phyloP scores from a whole-genome alignment of 2,797 vertebrate species.

The Diplodus sargus region DNA sequence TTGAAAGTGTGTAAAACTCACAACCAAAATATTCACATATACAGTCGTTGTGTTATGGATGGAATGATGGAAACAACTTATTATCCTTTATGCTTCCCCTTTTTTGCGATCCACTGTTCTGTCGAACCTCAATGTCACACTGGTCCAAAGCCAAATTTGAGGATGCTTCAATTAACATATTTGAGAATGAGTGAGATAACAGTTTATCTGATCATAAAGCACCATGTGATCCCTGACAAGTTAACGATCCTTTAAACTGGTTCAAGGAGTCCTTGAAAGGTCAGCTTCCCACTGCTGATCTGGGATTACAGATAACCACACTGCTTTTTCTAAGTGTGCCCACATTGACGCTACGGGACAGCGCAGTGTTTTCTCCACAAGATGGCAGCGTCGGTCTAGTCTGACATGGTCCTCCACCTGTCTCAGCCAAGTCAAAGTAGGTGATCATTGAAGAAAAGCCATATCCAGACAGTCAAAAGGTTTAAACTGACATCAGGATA shows the following conservation, averaged over 20 bases:
- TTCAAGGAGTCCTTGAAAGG: constrained; percentile 8
- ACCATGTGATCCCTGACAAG: neutral
- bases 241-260: constrained; percentile 1
- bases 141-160: neutral
- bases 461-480: neutral
- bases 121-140: neutral
- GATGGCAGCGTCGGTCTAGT: constrained; percentile 70
- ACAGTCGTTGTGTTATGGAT: too few relatives aligned
- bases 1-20: too few relatives aligned
- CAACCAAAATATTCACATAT: too few relatives aligned
- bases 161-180: neutral
- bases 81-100: too few relatives aligned
- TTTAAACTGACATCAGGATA: neutral
- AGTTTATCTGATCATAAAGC: constrained; percentile 5
- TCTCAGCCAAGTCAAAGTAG: constrained; percentile 25
- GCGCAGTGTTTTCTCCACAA: constrained; percentile 53
- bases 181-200: neutral
- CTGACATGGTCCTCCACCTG: constrained; percentile 46
- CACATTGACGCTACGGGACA: neutral
- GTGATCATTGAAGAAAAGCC: neutral
- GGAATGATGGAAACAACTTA: too few relatives aligned
- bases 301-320: constrained; percentile 4
- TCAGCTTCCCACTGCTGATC: constrained; percentile 17
- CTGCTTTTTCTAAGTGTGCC: neutral
- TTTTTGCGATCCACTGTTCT: too few relatives aligned